Conservation (phyloP, 2,797 vertebrate species). For the Mus spretus region DNA sequence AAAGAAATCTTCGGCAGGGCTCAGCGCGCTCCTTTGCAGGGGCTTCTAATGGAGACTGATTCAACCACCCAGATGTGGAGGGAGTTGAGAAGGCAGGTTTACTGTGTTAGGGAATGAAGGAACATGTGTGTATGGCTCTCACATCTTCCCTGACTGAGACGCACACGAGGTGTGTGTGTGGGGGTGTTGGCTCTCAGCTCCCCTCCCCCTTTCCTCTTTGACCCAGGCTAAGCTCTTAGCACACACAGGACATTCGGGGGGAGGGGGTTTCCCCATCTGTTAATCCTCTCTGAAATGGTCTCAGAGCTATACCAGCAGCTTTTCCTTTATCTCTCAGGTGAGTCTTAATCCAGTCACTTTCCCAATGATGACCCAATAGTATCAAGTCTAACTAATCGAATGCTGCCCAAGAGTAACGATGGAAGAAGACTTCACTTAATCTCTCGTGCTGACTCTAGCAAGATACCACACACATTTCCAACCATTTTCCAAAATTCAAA, state of each 20-base stretch:
- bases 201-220: neutral
- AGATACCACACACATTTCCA: neutral
- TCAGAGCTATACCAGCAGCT: neutral
- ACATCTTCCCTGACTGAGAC: neutral
- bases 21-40: neutral
- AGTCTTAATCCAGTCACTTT: neutral
- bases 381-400: neutral
- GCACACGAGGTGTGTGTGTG: neutral
- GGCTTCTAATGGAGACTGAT: neutral
- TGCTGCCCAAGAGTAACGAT: neutral
- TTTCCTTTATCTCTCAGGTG: neutral
- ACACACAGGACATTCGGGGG: no score
- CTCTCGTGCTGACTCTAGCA: slow-evolving; percentile 31
- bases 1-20: neutral
- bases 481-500: slow-evolving; percentile 40
- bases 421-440: neutral
- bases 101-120: neutral
- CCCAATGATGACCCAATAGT: neutral
- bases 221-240: neutral
- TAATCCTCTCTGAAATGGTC: neutral
- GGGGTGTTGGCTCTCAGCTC: neutral
- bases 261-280: neutral
- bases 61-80: neutral
- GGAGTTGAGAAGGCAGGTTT: neutral
- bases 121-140: neutral